Base-by-base conservation (phyloP, 2,113 vertebrate species). In the Psittacula cyanocephala region DNA sequence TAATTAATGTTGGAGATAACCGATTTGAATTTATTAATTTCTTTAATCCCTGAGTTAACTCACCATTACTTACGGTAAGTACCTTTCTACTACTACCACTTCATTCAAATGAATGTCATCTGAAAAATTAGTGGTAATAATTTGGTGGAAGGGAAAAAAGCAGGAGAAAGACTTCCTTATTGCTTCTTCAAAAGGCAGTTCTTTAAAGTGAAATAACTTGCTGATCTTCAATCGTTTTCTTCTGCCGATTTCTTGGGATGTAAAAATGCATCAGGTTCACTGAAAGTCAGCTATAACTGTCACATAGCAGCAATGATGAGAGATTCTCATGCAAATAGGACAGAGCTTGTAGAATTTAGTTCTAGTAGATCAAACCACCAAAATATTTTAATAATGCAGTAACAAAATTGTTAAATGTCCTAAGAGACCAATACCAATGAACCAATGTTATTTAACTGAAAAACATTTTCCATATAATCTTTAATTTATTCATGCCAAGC, bases 1-100 rank as follows among this genome's bases (percentile, higher is more conserved):
- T 78, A 90, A 89, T 49, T 74, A 68, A 64, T 46, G 31, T 82
- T 91, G 50, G 77, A 82, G 64, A 53, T 70, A 92, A 90, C 70
- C 67, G 81, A 96, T 94, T 72, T 95, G 96, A 96, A 86, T 22
- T 52, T 96, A 97, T 7, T 96, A 8, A 82, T 96, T 96, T 97
- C 97, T 97, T 83, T 95, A 98, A 97, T 98, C 97, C 97, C 86
- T 98, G 98, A 98, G 98, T 98, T 97, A 95, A 97, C 93, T 97
- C 68, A 74, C 97, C 97, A 97, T 97, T 95, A 97, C 72, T 97
- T 94, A 97, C 89, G 89, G 88, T 94, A 97, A 97, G 95, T 97
- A 89, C 89, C 75, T 92, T 97, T 96, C 91, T 94, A 91, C 82
- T 95, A 96, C 81, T 97, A 96, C 96, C 92, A 96, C 87, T 95